Base-by-base conservation (phyloP, 1,140 invertebrate genomes). In the Trachymyrmex cornetzi region DNA sequence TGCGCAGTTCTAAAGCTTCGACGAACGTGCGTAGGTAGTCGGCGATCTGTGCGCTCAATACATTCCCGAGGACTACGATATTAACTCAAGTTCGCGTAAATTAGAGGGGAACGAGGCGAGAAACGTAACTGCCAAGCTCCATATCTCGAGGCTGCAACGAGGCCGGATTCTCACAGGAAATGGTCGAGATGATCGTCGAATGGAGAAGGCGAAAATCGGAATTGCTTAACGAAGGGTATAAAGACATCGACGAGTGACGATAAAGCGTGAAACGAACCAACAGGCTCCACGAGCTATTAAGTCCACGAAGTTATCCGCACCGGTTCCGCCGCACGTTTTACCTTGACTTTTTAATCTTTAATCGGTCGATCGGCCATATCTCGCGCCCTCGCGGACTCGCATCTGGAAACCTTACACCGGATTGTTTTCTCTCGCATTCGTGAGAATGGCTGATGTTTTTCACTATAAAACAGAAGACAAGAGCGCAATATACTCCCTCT, bases 401-500 rank as follows among this genome's bases (percentile, higher is more conserved):
- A 27, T 84, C 38, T 16, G 77, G 89, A 87, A 90, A 90, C 77
- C 59, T 34, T 77, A 90, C 44, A 89, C 89, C 89, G 44, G 30
- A 34, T 69, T 77, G 72, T 90, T 87, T 14, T 30, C 66, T 67
- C 19, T 22, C 16, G 66, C 48, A 11, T 27, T 2, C 74, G 59
- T 38, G 44, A 75, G 77, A 85, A 86, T 61, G 55, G 89, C 81
- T 77, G 30, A 81, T 55, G 57, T 84, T 89, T 90, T 84, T 61
- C 74, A 69, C 74, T 75, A 88, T 87, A 81, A 75, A 75, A 71
- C 48, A 34, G 77, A 64, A 63, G 30, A 50, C 50, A 57, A 67
- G 24, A 19, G 30, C 27, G 63, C 34, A 64, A 57, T 90, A 85
- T 89, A 90, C 80, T 77, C 84, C 64, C 24, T 34, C 67, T 69